Base-by-base conservation (phyloP, 2,888 invertebrate genomes). In the Prionchulus punctatus region DNA sequence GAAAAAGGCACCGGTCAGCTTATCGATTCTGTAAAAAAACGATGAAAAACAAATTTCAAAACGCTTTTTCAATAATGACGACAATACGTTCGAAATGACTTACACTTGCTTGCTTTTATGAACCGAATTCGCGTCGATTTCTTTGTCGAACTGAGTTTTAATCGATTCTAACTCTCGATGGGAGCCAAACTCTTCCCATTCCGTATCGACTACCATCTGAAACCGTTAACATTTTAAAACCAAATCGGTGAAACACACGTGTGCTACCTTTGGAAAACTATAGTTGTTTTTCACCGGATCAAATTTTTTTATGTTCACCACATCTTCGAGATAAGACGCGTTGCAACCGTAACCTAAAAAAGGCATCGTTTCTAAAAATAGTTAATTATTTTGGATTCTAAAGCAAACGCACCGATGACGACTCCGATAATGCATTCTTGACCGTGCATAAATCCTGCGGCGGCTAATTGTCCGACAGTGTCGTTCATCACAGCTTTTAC, bases 401-500 rank as follows among this genome's bases (percentile, higher is more conserved):
- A 18, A 36, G 12, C 7, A 21, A 23, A 3, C 53, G 42, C 26
- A 56, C 56, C 56, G 3, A 56, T 30, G 2, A 56, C 56, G 26
- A 56, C 56, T 21, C 52, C 56, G n/a, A 54, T 26, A 7, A 21
- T 30, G 57, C 70, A 70, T 26, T 69, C 69, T 2, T 62, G 58
- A 21, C 70, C 70, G 57, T 69, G 66, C 58, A 65, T 63, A 62
- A 65, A 63, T 1, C 67, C 63, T 4, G 69, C 66, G 2, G 70
- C 66, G 1, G 70, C 70, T 58, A 70, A 54, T 52, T 70, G 70
- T 2, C 68, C 70, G 2, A 70, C 70, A 1, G 70, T 70, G 56
- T 70, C 70, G 60, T 70, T 70, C 70, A 70, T 71, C 53, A 70
- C 69, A 4, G 68, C 70, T 49, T 67, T 70, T 57, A 70, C 67